Evolutionary conservation across 2,797 vertebrate species (phyloP).

Genomic region (Labeo calbasu): DNA sequence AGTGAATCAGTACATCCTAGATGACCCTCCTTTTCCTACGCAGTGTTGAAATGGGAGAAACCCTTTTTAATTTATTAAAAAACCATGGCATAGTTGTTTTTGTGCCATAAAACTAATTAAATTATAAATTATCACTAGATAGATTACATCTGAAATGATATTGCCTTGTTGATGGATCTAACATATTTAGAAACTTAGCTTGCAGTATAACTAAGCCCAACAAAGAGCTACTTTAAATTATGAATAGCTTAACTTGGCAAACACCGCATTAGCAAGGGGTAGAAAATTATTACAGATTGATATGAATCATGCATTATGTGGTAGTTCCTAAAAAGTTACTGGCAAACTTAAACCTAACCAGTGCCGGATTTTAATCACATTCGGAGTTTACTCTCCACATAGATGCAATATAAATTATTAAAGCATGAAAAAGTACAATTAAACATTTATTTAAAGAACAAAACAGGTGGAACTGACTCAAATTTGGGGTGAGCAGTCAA

Average conservation of each 20-base stretch:
- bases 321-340: background rate
- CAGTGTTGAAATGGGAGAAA: no score
- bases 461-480: background rate
- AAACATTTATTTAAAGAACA: background rate
- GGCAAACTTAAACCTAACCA: background rate
- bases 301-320: no score
- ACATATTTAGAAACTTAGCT: background rate
- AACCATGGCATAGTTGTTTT: no score
- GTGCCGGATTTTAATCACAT: background rate
- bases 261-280: background rate
- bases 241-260: background rate
- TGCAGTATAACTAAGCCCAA: background rate
- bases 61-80: no score
- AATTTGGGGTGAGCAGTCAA: conserved; percentile 52
- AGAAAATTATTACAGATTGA: background rate
- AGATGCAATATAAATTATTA: background rate
- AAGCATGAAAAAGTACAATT: background rate
- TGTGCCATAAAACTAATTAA: background rate
- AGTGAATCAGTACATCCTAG: background rate
- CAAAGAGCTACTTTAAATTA: background rate
- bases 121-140: background rate
- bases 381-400: background rate
- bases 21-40: background rate
- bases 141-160: background rate
- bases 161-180: no score